Evolutionary conservation across 2,113 vertebrate species (phyloP), one percentile per base, ranked within the genome.

Genomic region (Entelurus aequoreus): DNA sequence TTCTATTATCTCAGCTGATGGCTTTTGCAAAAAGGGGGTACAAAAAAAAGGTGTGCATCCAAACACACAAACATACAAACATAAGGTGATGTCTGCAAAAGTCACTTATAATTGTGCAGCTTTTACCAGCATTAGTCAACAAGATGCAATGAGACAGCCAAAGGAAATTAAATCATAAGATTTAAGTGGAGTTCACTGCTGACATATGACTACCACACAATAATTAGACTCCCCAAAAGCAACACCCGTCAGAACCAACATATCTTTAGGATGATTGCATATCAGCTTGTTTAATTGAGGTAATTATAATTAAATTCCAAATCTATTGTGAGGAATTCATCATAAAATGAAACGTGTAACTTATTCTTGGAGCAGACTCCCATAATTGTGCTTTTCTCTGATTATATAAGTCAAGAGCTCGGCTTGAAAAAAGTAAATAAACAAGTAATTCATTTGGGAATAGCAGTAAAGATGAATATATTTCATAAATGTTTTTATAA

Each of bases 1-100:
- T 69, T 74, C 78, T 62, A 77, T 82, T 81, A 84, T 78, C 37
- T 62, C 67, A 74, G 66, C 52, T 68, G 68, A 67, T 74, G 49
- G 38, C 70, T 68, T 72, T 64, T 19, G 55, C 61, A 65, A 49
- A 49, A 13, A 2, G 3, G 28, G 28, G 28, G 19, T n/a, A 13
- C 35, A 46, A 54, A 42, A 55, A 28, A 60, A 68, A 44, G n/a
- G 54, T 60, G 47, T 11, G 16, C 42, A 36, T 48, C n/a, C 28
- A 58, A 47, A 50, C 50, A 35, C 48, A 21, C 36, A 60, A 69
- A 54, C 51, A 38, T 38, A 55, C 12, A 38, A 44, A 51, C 40
- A 11, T n/a, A 4, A 16, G n/a, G 14, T 58, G 14, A 1, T 21
- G 40, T 48, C 56, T 16, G 10, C 14, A 58, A 10, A 1, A 36